Conservation (phyloP, 92 coral and sea anemone genomes). For the Desmophyllum pertusum region DNA sequence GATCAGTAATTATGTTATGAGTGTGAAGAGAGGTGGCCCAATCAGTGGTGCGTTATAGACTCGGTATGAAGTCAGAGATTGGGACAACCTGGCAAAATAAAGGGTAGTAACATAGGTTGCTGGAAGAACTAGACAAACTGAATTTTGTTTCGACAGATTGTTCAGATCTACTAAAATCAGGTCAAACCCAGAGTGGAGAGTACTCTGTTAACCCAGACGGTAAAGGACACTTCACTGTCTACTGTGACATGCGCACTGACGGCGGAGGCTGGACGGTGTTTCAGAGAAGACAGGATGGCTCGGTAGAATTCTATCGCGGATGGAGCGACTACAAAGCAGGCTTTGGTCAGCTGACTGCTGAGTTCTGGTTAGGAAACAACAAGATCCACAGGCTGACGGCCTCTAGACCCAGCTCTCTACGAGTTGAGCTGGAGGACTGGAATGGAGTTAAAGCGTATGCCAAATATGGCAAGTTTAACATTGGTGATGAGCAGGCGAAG, state of each 20-base stretch:
- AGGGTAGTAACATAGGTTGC: too few species aligned
- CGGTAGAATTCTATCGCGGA: slow-evolving; percentile 54
- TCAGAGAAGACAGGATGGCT: slow-evolving; percentile 69
- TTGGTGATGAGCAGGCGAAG: slow-evolving; percentile 48
- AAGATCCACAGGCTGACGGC: slow-evolving; percentile 62
- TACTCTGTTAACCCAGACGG: slow-evolving; percentile 59
- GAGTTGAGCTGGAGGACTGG: slow-evolving; percentile 25
- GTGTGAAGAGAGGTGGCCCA: too few species aligned
- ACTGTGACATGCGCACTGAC: slow-evolving; percentile 67
- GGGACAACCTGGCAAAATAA: too few species aligned
- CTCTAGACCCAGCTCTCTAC: slow-evolving; percentile 25
- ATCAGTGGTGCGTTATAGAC: too few species aligned
- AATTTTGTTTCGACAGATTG: too few species aligned
- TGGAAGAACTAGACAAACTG: too few species aligned
- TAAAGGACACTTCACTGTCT: slow-evolving; percentile 50
- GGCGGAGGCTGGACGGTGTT: slow-evolving; percentile 70
- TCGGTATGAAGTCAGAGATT: too few species aligned
- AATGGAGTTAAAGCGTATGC: slow-evolving; percentile 38
- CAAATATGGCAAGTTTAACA: slow-evolving; percentile 49
- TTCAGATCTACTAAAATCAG: slow-evolving; percentile 28
- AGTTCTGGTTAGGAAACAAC: slow-evolving; percentile 57
- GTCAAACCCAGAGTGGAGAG: slow-evolving; percentile 52
- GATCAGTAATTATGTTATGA: too few species aligned
- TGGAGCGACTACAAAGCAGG: slow-evolving; percentile 61
- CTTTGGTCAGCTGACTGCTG: slow-evolving; percentile 55